A percentile compares a stretch with the other conserved stretches of the same genome.
These are phyloP conservation scores for Charadrius vociferus DNA, from an alignment of 2,113 vertebrate species.

Conservation along the genomic window DNA sequence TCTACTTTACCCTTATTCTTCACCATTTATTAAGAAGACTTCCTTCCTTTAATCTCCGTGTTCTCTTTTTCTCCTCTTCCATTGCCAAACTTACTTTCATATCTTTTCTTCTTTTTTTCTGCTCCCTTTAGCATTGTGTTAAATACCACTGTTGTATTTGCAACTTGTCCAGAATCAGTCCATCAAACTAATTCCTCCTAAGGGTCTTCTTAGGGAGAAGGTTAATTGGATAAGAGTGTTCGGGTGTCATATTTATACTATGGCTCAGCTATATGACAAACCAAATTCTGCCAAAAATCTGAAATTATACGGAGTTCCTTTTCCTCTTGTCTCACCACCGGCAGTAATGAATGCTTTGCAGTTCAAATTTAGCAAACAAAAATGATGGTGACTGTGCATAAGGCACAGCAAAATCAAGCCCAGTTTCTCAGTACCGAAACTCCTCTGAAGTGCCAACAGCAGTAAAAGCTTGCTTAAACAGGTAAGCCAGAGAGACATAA, in stretches of 20 bases:
- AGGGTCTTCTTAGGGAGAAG: not conserved
- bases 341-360: not conserved
- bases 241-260: not conserved
- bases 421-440: not conserved
- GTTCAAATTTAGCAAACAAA: not conserved
- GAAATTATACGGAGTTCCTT: not conserved
- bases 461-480: not conserved
- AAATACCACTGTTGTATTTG: not conserved
- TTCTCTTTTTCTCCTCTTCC: not conserved
- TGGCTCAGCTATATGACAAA: not conserved
- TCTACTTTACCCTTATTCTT: not conserved
- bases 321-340: not conserved
- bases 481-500: not conserved
- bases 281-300: not conserved
- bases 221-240: not conserved
- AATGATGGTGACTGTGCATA: not conserved
- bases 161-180: not conserved
- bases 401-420: not conserved
- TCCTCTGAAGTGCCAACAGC: not conserved
- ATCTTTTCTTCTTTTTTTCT: not conserved
- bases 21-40: not conserved
- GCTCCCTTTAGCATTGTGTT: not conserved
- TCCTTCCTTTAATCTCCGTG: not conserved
- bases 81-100: not conserved
- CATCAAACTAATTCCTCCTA: not conserved